These are phyloP conservation scores for Gymnogyps californianus DNA, from an alignment of 2,113 vertebrate genomes.

Conservation along the genomic window DNA sequence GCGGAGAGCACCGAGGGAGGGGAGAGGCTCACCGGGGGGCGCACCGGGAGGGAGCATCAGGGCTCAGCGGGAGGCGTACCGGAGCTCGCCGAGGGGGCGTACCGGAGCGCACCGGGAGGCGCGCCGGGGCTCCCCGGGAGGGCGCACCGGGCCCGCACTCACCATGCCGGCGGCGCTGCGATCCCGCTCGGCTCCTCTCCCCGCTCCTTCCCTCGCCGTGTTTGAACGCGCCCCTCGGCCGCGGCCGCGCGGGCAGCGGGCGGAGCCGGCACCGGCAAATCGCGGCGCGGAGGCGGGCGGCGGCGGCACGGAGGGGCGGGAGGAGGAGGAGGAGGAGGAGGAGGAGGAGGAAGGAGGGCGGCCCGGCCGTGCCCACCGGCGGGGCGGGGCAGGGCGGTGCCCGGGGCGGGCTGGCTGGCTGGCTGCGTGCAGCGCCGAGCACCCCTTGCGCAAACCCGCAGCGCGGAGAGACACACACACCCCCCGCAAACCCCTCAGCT, in stretches of 20 bases:
- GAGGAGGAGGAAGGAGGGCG: not conserved
- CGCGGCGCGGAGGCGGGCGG: constrained; percentile 6
- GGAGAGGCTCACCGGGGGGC: too few relatives aligned
- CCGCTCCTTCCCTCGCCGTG: constrained; percentile 51
- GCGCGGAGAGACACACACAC: too few relatives aligned
- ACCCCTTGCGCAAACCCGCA: not conserved
- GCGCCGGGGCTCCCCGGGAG: not conserved
- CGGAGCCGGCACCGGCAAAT: constrained; percentile 44
- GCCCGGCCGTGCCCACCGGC: not conserved
- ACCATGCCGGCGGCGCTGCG: constrained; percentile 50
- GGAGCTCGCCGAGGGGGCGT: too few relatives aligned
- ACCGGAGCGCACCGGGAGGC: not conserved
- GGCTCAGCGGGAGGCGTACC: too few relatives aligned
- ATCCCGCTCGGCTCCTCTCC: not conserved
- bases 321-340: not conserved
- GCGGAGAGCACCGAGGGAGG: not conserved
- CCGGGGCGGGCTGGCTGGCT: not conserved
- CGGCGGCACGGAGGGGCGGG: not conserved
- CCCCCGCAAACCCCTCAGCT: too few relatives aligned
- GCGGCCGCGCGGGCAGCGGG: constrained; percentile 38
- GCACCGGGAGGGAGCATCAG: not conserved
- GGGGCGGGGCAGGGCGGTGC: not conserved
- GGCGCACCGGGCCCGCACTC: not conserved
- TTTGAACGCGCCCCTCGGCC: constrained; percentile 56
- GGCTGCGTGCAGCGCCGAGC: not conserved